Conservation (phyloP, 2,113 vertebrate species). For the Blennius ocellaris region DNA sequence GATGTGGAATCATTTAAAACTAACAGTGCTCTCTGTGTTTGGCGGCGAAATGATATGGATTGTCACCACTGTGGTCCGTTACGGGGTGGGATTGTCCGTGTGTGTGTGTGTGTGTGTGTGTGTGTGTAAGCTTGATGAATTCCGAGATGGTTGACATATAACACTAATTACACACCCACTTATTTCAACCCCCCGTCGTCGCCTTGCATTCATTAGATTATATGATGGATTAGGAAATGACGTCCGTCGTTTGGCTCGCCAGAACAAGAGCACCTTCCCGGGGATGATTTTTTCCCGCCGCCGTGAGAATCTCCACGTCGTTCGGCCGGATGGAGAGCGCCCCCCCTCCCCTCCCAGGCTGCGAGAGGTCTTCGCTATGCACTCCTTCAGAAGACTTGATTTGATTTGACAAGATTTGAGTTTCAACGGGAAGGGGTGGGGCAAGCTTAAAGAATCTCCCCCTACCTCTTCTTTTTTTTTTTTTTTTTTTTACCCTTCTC, state of each 20-base stretch:
- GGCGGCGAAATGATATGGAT: constrained; percentile 64
- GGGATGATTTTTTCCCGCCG: no score
- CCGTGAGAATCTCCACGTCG: no score
- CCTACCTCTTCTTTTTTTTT: no score
- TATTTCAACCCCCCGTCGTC: constrained; percentile 55
- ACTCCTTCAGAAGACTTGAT: constrained; percentile 70
- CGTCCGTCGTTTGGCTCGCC: no score
- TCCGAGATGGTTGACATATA: constrained; percentile 37
- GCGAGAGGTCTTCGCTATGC: constrained; percentile 76
- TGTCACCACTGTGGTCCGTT: constrained; percentile 42
- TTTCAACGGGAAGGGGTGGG: constrained; percentile 52
- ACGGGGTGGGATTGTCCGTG: constrained; percentile 10
- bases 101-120: neutral
- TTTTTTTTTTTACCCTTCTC: neutral
- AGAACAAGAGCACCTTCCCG: constrained; percentile 50
- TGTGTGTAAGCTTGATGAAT: constrained; percentile 51
- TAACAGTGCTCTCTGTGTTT: constrained; percentile 64
- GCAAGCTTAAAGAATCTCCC: constrained; percentile 66
- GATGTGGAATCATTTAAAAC: constrained; percentile 76
- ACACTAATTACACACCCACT: constrained; percentile 62
- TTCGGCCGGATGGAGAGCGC: no score
- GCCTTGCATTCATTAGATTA: constrained; percentile 56
- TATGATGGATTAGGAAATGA: constrained; percentile 68
- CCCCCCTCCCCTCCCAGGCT: no score
- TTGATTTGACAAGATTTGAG: constrained; percentile 81